Percentiles rank a stretch among this genome's conserved stretches.
Conservation (phyloP, 2,113 vertebrate species). For the Cisticola juncidis region DNA sequence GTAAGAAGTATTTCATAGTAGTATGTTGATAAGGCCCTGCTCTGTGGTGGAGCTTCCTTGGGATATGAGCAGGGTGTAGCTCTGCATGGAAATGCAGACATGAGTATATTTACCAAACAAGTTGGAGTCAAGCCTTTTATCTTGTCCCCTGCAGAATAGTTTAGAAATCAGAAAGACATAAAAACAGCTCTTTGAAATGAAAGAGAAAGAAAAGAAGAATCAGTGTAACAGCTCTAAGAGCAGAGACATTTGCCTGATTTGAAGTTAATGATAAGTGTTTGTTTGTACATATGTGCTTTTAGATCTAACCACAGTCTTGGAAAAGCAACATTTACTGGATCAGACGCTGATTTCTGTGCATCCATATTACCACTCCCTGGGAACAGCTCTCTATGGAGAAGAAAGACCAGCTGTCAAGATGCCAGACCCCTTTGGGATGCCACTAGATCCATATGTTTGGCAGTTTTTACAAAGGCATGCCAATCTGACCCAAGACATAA, state of each 20-base stretch:
- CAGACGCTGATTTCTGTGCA: constrained; percentile 72
- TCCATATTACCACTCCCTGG: constrained; percentile 81
- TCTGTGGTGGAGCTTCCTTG: not conserved
- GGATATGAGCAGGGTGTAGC: not conserved
- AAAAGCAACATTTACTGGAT: constrained; percentile 71
- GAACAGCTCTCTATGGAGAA: constrained; percentile 81
- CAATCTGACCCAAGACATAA: constrained; percentile 59
- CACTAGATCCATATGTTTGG: constrained; percentile 71
- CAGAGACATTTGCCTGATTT: not conserved
- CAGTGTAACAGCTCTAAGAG: not conserved
- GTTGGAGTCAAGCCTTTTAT: not conserved
- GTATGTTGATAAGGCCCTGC: not conserved
- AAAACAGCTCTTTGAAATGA: not conserved
- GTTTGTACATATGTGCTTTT: not conserved
- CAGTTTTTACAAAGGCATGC: constrained; percentile 71
- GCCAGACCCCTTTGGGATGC: constrained; percentile 72
- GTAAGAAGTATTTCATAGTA: not conserved
- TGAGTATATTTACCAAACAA: not conserved
- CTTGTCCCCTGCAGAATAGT: not conserved
- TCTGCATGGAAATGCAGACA: not conserved
- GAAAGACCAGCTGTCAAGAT: constrained; percentile 75
- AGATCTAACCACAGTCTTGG: constrained; percentile 42
- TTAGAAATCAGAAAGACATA: not conserved
- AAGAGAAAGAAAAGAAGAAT: not conserved
- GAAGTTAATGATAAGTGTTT: not conserved